Conservation (phyloP, 2,888 invertebrate species). For the Orthonevra nobilis region DNA sequence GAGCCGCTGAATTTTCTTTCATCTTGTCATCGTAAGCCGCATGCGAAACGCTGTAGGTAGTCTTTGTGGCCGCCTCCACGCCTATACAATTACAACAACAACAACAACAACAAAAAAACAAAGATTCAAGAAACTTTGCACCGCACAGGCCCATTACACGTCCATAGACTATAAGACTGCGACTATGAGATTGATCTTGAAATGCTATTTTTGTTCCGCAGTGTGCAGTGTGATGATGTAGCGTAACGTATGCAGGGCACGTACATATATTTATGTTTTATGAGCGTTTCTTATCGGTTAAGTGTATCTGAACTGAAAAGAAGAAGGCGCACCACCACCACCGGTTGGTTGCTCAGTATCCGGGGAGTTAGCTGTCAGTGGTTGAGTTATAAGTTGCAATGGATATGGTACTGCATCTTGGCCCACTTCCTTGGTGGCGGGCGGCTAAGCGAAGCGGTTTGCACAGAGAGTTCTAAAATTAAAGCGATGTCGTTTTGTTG, state of each 20-base stretch:
- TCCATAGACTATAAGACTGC: constrained; percentile 10
- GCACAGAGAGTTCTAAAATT: constrained; percentile 39
- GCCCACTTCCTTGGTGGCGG: constrained; percentile 63
- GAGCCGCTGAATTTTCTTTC: no score
- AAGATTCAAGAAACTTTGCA: constrained; percentile 42
- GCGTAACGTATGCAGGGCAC: constrained; percentile 22
- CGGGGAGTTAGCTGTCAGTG: no score
- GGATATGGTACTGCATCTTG: constrained; percentile 52
- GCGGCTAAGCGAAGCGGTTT: no score
- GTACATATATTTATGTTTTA: constrained; percentile 39
- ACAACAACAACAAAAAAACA: constrained; percentile 30
- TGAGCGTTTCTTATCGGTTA: constrained; percentile 38
- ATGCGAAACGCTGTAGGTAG: no score
- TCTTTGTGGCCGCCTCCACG: constrained; percentile 30
- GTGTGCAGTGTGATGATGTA: constrained; percentile 15
- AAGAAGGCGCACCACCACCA: constrained; percentile 23
- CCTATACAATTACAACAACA: constrained; percentile 4
- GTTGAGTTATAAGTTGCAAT: constrained; percentile 31
- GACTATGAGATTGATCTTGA: constrained; percentile 70
- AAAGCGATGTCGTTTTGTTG: constrained; percentile 44
- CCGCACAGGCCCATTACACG: constrained; percentile 14
- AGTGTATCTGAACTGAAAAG: constrained; percentile 22
- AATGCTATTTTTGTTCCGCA: constrained; percentile 58
- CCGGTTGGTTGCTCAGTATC: constrained; percentile 22
- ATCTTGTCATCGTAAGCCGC: no score